Evolutionary conservation across 2,113 vertebrate species (phyloP), one percentile per base, ranked within the genome.

Genomic region (Cyprinodon variegatus): DNA sequence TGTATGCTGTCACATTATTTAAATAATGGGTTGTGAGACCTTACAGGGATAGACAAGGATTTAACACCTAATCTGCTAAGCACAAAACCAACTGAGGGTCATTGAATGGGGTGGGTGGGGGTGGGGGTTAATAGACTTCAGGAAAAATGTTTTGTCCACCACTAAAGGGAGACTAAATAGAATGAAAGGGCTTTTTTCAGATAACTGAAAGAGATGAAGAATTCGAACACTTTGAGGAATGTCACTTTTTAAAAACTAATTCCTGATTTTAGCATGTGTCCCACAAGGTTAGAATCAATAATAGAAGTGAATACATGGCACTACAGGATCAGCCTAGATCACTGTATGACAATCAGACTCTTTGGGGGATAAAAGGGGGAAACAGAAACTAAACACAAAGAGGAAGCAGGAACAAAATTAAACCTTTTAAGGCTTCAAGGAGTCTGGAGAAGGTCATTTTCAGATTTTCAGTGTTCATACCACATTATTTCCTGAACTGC

Each of bases 41-140:
- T 84, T 62, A 65, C 22, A 61, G 64, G 66, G 79, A 82, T 74
- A 83, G 82, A 77, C 83, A 73, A 79, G 71, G 82, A 88, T 86
- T 83, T 86, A 89, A 86, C 74, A 74, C 43, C 43, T 78, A 84
- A 83, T 86, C 74, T 84, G 68, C 77, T 82, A 78, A 90, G 64
- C 78, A 81, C 76, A 81, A 72, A 72, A 75, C 61, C 66, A 69
- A 74, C 66, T 70, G 29, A 45, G 65, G 79, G 82, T 86, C 83
- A 81, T 12, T 13, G 68, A n/a, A 45, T 61, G 68, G 78, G 11
- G 39, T 50, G 73, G 50, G 61, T 66, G 68, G 50, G 68, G 57
- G 45, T 66, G 79, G 65, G 65, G 46, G 15, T 39, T 39, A 64
- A 20, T 79, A 65, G 76, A 62, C 74, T 60, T 14, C 36, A 69